A percentile compares a stretch with the other conserved stretches of the same genome.
phyloP scores from a whole-genome alignment of 2,888 invertebrate genomes.

The Protodeltote pygarga region DNA sequence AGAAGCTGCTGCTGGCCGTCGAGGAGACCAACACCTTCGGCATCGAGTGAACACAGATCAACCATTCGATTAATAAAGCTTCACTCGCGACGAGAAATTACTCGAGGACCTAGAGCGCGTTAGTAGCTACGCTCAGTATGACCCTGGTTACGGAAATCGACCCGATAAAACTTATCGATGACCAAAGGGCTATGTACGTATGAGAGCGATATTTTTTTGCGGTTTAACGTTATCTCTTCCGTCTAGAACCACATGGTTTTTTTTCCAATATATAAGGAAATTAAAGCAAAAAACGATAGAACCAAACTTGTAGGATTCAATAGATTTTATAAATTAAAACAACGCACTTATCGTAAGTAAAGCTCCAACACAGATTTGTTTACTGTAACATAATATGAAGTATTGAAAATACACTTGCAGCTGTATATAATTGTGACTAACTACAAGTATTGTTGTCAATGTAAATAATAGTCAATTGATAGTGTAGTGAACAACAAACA shows the following conservation, averaged over 20 bases:
- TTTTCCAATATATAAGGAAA: neutral
- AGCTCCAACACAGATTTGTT: too few species aligned
- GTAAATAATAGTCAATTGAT: conserved; percentile 79
- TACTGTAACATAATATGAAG: conserved; percentile 25
- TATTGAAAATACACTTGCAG: conserved; percentile 42
- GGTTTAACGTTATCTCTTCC: conserved; percentile 7
- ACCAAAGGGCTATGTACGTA: neutral
- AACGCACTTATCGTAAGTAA: conserved; percentile 7
- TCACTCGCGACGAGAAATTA: conserved; percentile 6
- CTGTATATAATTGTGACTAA: conserved; percentile 63
- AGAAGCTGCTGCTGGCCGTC: conserved; percentile 96
- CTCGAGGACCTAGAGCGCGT: conserved; percentile 9
- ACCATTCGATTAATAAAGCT: neutral
- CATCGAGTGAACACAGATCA: conserved; percentile 91
- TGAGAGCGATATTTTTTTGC: conserved; percentile 3
- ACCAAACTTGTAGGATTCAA: neutral
- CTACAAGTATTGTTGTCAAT: conserved; percentile 60
- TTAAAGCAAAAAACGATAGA: conserved; percentile 2
- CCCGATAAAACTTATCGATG: conserved; percentile 5
- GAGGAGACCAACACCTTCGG: conserved; percentile 99
- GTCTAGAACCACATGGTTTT: conserved; percentile 4
- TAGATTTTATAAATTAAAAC: conserved; percentile 15
- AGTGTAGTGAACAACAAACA: conserved; percentile 65
- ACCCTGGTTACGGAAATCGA: conserved; percentile 1
- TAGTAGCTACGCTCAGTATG: conserved; percentile 16